phyloP scores from a whole-genome alignment of 2,797 vertebrate genomes.

The Heterohyrax brucei region DNA sequence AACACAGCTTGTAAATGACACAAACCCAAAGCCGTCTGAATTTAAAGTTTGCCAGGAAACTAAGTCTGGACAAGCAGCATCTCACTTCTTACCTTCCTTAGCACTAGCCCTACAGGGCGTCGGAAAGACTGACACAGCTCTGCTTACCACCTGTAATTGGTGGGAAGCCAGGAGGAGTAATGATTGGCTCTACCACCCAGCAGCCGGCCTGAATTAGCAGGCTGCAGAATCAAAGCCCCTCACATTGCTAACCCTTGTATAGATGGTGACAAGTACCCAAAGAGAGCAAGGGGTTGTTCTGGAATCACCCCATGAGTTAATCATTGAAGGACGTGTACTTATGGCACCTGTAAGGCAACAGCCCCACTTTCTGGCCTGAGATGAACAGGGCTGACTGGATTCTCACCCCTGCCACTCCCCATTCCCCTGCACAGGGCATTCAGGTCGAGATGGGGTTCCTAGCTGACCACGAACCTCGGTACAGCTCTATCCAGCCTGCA shows the following conservation, averaged over 20 bases:
- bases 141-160: conserved; percentile 39
- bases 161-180: not conserved
- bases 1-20: not conserved
- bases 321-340: not conserved
- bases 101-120: not conserved
- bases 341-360: not conserved
- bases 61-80: not conserved
- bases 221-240: not conserved
- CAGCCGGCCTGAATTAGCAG: not conserved
- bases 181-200: not conserved
- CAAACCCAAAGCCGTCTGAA: not conserved
- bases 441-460: not conserved
- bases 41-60: not conserved
- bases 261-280: not conserved
- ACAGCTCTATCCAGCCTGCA: not conserved
- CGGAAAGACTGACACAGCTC: conserved; percentile 7
- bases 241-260: not conserved
- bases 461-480: not conserved
- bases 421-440: not conserved
- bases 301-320: not conserved
- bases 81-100: not conserved
- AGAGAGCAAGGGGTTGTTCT: no score
- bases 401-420: not conserved
- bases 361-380: not conserved
- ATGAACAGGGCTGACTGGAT: not conserved